Evolutionary conservation across 2,888 invertebrate species (phyloP).

Genomic region (Teleogryllus oceanicus): DNA sequence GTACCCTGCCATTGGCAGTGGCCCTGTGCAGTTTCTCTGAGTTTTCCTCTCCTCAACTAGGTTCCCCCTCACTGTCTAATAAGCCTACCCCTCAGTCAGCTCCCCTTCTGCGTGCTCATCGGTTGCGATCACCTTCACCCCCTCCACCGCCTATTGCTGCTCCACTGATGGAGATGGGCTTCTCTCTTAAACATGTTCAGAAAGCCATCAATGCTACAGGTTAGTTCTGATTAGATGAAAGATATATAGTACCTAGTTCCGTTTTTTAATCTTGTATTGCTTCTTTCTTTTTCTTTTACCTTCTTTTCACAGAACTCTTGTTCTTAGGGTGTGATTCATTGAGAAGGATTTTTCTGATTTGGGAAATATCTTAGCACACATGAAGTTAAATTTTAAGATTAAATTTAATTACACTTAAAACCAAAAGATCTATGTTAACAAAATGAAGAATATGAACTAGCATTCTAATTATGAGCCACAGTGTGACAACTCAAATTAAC

Average conservation of each 20-base stretch:
- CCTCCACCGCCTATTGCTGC: constrained; percentile 53
- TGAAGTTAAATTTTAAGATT: no score
- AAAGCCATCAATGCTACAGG: constrained; percentile 56
- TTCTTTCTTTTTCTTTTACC: background rate
- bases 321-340: no score
- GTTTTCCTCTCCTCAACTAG: constrained; percentile 35
- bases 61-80: constrained; percentile 29
- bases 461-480: no score
- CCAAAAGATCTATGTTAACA: no score
- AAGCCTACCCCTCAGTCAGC: constrained; percentile 34
- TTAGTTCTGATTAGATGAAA: constrained; percentile 39
- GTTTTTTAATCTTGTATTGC: background rate
- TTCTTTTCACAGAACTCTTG: no score
- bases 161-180: constrained; percentile 62
- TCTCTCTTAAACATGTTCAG: constrained; percentile 55
- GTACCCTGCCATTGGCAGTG: constrained; percentile 41
- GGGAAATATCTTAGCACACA: no score
- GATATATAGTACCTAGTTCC: no score
- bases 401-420: no score
- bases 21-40: constrained; percentile 36
- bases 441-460: no score
- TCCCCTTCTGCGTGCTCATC: constrained; percentile 32
- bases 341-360: no score
- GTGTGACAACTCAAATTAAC: no score
- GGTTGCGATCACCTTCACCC: constrained; percentile 46